Evolutionary conservation across 2,888 invertebrate genomes (phyloP), one percentile per base, ranked within the genome.

Genomic region (Synergus umbraculus): DNA sequence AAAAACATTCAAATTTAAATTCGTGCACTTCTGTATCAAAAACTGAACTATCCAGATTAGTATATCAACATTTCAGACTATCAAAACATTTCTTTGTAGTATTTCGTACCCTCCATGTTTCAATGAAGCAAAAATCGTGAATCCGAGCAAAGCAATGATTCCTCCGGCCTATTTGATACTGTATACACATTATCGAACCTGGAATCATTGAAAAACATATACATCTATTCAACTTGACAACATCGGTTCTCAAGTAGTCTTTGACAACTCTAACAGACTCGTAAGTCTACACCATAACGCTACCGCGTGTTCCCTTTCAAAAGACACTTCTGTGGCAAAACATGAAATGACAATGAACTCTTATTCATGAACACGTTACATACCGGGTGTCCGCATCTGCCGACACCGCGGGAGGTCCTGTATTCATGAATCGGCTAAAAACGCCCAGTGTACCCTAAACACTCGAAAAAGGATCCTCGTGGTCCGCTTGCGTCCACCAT

Each of bases 241-340:
- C 58, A 54, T 54, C 37, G 77, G 76, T 46, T 79, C 67, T 76
- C 76, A 77, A 80, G 77, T 78, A 79, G 81, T 77, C 69, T 79
- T 77, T 69, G 49, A 44, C 76, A 54, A 69, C 79, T 41, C 76
- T 78, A 79, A 81, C 82, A 81, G 78, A 82, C 82, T 82, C 79
- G 81, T 78, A 83, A 83, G 76, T 80, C 76, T 81, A 83, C 78
- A 83, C 82, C 85, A 76, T 79, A 79, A 80, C 79, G 81, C 81
- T 81, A 85, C 85, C 84, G 85, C 87, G 87, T 86, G 83, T 87
- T 86, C 84, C 85, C 86, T 87, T 86, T 88, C 87, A 87, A 89
- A 89, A 88, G 88, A 91, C 89, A 90, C 90, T 91, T 90, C 88
- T 91, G 91, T 89, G 91, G 91, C 89, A 88, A 91, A 91, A 90